Conservation (phyloP, 1,140 invertebrate genomes). For the Solenopsis fugax region DNA sequence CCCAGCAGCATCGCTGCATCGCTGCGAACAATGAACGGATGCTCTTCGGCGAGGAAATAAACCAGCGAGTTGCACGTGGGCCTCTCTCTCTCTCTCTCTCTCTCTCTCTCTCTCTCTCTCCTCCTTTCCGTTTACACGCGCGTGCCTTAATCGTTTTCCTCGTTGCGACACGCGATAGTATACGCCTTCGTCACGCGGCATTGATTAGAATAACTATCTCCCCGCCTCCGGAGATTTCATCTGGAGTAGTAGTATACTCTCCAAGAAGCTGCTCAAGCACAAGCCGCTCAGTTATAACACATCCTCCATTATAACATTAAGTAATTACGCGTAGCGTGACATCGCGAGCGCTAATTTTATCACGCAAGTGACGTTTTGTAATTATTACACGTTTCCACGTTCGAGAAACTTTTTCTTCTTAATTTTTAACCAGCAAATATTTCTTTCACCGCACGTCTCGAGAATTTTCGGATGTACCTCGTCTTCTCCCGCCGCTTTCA, state of each 20-base stretch:
- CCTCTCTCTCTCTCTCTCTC: background rate
- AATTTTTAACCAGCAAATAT: background rate
- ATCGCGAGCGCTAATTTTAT: background rate
- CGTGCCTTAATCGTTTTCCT: constrained; percentile 35
- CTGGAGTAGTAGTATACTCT: background rate
- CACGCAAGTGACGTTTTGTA: background rate
- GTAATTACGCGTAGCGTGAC: constrained; percentile 11
- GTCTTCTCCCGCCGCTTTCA: background rate
- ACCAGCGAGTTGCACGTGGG: constrained; percentile 37
- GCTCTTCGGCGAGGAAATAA: constrained; percentile 16
- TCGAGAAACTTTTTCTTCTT: background rate
- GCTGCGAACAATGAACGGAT: constrained; percentile 39
- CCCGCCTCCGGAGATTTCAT: constrained; percentile 21
- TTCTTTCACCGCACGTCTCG: no score
- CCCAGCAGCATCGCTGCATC: background rate
- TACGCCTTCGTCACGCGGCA: constrained; percentile 49
- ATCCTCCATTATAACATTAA: background rate
- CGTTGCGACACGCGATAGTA: constrained; percentile 42
- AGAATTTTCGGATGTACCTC: background rate
- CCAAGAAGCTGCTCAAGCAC: background rate
- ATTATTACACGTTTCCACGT: background rate
- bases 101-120: background rate
- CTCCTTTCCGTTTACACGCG: constrained; percentile 19
- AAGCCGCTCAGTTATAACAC: background rate
- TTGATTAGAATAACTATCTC: constrained; percentile 30